Evolutionary conservation across 2,113 vertebrate genomes (phyloP).

Genomic region (Pyxicephalus adspersus): DNA sequence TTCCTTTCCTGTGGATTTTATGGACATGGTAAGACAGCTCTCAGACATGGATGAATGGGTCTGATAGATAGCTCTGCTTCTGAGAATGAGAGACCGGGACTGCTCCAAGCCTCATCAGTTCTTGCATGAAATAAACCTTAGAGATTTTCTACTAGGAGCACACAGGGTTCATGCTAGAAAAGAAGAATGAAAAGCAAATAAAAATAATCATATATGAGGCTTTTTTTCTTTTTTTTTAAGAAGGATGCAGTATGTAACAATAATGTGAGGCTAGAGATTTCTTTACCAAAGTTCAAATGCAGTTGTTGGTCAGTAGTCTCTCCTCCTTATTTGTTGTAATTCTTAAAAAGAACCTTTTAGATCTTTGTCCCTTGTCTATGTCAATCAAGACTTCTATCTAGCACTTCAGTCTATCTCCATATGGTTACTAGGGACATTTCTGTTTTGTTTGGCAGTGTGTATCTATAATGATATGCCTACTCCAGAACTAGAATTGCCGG

Average conservation of each 20-base stretch:
- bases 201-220: slow-evolving; percentile 26
- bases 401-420: no score
- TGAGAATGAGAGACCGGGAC: slow-evolving; percentile 25
- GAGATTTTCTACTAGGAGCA: slow-evolving; percentile 33
- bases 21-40: slow-evolving; percentile 53
- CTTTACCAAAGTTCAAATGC: no score
- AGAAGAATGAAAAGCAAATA: background rate
- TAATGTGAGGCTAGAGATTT: no score
- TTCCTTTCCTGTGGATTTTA: slow-evolving; percentile 52
- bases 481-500: no score
- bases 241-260: background rate
- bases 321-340: no score
- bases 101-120: slow-evolving; percentile 50
- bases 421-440: no score
- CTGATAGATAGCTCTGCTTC: slow-evolving; percentile 55
- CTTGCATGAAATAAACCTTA: slow-evolving; percentile 50
- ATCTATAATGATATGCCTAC: no score
- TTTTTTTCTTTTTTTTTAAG: background rate
- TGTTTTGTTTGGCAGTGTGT: no score
- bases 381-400: no score
- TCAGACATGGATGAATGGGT: slow-evolving; percentile 49
- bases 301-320: no score
- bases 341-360: no score
- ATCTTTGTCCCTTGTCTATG: no score
- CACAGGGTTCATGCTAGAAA: slow-evolving; percentile 9